These are phyloP conservation scores for Rana temporaria DNA, from an alignment of 2,113 vertebrate genomes.

Conservation along the genomic window DNA sequence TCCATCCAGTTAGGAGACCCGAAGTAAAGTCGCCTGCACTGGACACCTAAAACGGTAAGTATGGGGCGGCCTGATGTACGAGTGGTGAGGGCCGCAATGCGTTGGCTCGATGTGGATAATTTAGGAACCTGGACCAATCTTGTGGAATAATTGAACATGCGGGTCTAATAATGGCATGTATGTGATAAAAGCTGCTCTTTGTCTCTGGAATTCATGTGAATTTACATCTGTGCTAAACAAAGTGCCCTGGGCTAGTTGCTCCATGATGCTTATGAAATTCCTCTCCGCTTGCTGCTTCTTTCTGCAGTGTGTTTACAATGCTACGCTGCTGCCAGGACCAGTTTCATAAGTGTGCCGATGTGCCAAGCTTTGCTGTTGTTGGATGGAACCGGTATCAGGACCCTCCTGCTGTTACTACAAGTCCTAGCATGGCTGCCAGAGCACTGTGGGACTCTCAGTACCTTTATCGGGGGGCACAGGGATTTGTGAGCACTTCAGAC, in stretches of 20 bases:
- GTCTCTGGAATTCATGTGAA: background rate
- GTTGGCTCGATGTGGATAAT: no score
- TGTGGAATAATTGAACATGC: background rate
- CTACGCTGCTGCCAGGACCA: background rate
- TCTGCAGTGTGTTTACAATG: background rate
- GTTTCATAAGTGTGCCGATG: background rate
- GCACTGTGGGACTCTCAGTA: no score
- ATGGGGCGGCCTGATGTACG: background rate
- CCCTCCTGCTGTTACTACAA: no score
- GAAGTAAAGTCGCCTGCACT: background rate
- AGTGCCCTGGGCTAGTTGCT: slow-evolving; percentile 19
- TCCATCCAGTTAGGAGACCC: background rate
- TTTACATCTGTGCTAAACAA: slow-evolving; percentile 3
- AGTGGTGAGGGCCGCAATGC: no score
- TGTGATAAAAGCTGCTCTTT: slow-evolving; percentile 14
- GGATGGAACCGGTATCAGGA: no score
- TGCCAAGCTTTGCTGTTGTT: background rate
- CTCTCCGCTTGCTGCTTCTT: slow-evolving; percentile 43
- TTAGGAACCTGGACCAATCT: background rate
- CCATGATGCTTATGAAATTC: slow-evolving; percentile 51
- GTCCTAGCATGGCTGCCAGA: no score
- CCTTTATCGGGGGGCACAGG: no score
- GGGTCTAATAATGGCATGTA: background rate
- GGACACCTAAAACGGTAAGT: background rate
- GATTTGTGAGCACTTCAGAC: no score